A percentile compares a stretch with the other conserved stretches of the same genome.
Conservation (phyloP, 2,113 vertebrate species). For the Lampris megalopsis region DNA sequence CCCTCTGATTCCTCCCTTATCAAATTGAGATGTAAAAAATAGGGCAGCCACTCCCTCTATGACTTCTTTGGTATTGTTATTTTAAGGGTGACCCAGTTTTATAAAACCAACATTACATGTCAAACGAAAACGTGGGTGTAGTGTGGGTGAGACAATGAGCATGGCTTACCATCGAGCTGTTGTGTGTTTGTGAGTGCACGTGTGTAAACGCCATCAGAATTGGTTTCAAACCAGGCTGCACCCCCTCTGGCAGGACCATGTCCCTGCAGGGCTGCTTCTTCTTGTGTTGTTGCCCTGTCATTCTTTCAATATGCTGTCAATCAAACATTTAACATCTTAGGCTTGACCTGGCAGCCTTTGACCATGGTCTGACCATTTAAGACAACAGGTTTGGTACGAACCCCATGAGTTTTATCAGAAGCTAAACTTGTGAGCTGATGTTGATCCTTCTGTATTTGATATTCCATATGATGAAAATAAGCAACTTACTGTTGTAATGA, state of each 20-base stretch:
- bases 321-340: constrained; percentile 1
- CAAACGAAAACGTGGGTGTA: too few relatives aligned
- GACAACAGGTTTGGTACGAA: neutral
- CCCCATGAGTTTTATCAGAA: neutral
- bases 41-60: neutral
- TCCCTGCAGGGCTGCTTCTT: constrained; percentile 21
- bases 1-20: neutral
- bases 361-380: neutral
- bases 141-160: constrained; percentile 31
- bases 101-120: neutral
- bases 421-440: too few relatives aligned
- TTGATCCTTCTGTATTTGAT: too few relatives aligned
- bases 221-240: neutral
- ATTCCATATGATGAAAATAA: too few relatives aligned
- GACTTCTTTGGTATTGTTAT: constrained; percentile 12
- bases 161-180: neutral
- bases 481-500: too few relatives aligned
- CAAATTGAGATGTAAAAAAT: constrained; percentile 6
- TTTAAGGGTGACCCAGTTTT: neutral
- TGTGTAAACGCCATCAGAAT: neutral
- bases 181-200: neutral
- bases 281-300: constrained; percentile 6
- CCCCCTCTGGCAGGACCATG: too few relatives aligned
- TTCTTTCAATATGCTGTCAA: constrained; percentile 26
- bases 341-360: constrained; percentile 7